These are phyloP conservation scores for Etia nguti DNA, from an alignment of 2,113 vertebrate species.

Conservation along the genomic window DNA sequence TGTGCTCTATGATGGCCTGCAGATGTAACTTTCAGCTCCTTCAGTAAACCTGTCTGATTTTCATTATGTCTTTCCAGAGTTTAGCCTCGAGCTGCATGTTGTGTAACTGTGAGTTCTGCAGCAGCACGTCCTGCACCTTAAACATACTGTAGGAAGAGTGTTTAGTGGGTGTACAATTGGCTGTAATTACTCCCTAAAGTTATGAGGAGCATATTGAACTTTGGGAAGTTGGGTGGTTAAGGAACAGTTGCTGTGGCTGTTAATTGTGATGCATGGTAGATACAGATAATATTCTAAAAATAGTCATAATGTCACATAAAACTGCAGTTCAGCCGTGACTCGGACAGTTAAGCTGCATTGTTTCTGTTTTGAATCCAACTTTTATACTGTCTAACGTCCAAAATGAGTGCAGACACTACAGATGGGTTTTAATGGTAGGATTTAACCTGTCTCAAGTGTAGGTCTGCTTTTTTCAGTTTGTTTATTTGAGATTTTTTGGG, in stretches of 20 bases:
- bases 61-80: background rate
- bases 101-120: background rate
- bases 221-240: background rate
- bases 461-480: background rate
- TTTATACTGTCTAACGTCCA: background rate
- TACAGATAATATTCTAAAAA: background rate
- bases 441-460: background rate
- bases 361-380: background rate
- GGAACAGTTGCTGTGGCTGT: background rate
- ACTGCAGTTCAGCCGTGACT: accelerated
- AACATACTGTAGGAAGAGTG: background rate
- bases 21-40: background rate
- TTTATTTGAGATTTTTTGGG: background rate
- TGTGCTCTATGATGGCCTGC: background rate
- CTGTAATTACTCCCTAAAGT: background rate
- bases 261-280: background rate
- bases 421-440: background rate
- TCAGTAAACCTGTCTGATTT: background rate
- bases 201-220: accelerated
- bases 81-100: background rate
- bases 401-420: background rate
- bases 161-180: background rate
- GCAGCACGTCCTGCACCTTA: background rate
- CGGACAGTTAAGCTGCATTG: background rate
- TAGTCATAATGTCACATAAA: background rate